Percentiles rank a stretch among this genome's conserved stretches.
Conservation (phyloP, 2,888 invertebrate species). For the Caenorhabditis sp. region DNA sequence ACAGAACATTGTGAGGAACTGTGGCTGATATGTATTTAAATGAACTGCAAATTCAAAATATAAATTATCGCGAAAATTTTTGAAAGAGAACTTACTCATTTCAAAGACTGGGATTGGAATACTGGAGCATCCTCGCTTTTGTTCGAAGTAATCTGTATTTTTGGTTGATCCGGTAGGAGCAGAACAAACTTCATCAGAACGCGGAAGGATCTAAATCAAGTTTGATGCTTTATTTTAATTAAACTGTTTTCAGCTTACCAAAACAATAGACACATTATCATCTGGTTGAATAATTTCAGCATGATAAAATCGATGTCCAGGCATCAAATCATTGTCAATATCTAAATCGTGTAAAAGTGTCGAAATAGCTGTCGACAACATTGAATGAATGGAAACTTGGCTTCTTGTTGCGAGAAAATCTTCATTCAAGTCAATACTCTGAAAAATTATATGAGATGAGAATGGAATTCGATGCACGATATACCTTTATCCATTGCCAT, state of each 20-base stretch:
- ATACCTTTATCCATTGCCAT: slow-evolving; percentile 80
- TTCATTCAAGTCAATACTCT: slow-evolving; percentile 48
- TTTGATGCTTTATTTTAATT: not conserved
- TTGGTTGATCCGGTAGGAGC: slow-evolving; percentile 77
- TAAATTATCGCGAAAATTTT: not conserved
- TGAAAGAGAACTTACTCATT: slow-evolving; percentile 73
- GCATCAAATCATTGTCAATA: slow-evolving; percentile 73
- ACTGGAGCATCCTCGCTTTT: slow-evolving; percentile 85
- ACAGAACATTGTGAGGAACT: slow-evolving; percentile 88
- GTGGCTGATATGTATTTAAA: slow-evolving; percentile 89
- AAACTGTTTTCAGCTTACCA: slow-evolving; percentile 75
- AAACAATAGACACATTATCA: slow-evolving; percentile 87
- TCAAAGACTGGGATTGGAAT: slow-evolving; percentile 85
- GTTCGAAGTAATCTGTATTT: slow-evolving; percentile 76
- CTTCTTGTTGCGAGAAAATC: slow-evolving; percentile 60
- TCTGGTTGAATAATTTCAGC: slow-evolving; percentile 91
- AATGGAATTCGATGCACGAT: not conserved
- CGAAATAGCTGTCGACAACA: slow-evolving; percentile 45
- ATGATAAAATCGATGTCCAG: slow-evolving; percentile 88
- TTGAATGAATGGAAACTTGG: slow-evolving; percentile 72
- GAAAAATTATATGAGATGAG: slow-evolving; percentile 4
- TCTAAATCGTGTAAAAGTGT: slow-evolving; percentile 62
- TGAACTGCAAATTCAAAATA: slow-evolving; percentile 95
- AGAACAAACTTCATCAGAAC: slow-evolving; percentile 79
- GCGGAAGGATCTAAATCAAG: slow-evolving; percentile 50